Conservation (phyloP, 2,888 invertebrate genomes). For the Drosophila paranaensis region DNA sequence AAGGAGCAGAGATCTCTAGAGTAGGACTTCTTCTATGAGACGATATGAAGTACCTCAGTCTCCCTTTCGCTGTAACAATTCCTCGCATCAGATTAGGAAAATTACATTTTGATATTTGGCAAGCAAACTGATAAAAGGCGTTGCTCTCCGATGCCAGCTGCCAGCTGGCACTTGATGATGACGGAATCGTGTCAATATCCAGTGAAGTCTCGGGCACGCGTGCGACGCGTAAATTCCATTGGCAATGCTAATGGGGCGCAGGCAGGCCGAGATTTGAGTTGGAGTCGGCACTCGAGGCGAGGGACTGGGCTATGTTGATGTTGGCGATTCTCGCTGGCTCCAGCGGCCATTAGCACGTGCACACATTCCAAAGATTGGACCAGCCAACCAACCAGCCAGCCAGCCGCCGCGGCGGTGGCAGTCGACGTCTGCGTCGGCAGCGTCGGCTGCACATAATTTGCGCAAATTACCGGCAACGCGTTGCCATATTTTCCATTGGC, state of each 20-base stretch:
- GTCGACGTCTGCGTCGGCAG: conserved; percentile 8
- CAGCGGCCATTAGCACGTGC: conserved; percentile 84
- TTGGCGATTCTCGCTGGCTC: conserved; percentile 50
- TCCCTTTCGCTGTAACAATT: too few species aligned
- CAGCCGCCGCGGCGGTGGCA: conserved; percentile 42
- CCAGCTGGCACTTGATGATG: conserved; percentile 62
- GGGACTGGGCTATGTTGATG: conserved; percentile 33
- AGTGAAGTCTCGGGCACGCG: conserved; percentile 56
- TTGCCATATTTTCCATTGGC: conserved; percentile 73
- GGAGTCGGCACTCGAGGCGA: conserved; percentile 33
- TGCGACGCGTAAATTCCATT: conserved; percentile 63
- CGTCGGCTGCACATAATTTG: conserved; percentile 78
- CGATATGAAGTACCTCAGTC: too few species aligned
- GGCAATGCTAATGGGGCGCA: conserved; percentile 63
- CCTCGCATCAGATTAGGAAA: conserved; percentile 10
- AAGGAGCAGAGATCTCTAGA: too few species aligned
- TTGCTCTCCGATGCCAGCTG: not conserved
- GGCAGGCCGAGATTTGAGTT: conserved; percentile 67
- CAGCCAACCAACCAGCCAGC: conserved; percentile 15
- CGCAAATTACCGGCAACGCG: conserved; percentile 79
- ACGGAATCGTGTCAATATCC: conserved; percentile 75
- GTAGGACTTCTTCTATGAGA: too few species aligned
- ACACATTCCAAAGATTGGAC: conserved; percentile 78
- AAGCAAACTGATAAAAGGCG: conserved; percentile 36
- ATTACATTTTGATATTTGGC: conserved; percentile 47